Conservation (phyloP, 2,888 invertebrate species). For the Lepidochitona cinerea region DNA sequence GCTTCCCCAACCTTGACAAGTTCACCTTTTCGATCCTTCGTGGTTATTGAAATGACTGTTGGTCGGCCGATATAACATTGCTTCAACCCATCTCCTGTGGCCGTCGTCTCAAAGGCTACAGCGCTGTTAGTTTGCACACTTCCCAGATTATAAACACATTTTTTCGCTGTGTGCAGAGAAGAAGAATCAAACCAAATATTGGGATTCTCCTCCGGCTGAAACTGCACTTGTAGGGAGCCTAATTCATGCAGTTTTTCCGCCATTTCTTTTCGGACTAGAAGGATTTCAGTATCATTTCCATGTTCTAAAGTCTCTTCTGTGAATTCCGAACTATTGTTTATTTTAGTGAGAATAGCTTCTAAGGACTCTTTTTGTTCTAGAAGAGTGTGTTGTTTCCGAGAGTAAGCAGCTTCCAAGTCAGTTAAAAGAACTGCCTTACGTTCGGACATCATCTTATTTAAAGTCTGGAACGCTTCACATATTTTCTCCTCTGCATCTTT, state of each 20-base stretch:
- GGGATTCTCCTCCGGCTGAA: constrained; percentile 68
- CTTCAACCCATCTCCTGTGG: constrained; percentile 70
- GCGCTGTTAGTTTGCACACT: constrained; percentile 69
- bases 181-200: constrained; percentile 65
- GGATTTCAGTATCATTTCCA: constrained; percentile 72
- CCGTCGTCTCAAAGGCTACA: constrained; percentile 69
- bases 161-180: constrained; percentile 56
- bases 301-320: constrained; percentile 72
- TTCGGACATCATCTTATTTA: constrained; percentile 61
- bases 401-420: constrained; percentile 63
- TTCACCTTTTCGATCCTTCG: constrained; percentile 67
- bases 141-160: constrained; percentile 63
- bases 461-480: constrained; percentile 63
- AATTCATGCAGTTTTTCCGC: constrained; percentile 70
- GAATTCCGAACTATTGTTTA: constrained; percentile 71
- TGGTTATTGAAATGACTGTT: constrained; percentile 68
- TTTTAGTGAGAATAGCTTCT: constrained; percentile 68
- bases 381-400: constrained; percentile 65
- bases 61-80: constrained; percentile 64
- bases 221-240: constrained; percentile 48
- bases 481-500: constrained; percentile 61
- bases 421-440: constrained; percentile 63
- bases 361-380: constrained; percentile 66
- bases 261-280: constrained; percentile 73
- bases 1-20: constrained; percentile 66